Evolutionary conservation across 2,113 vertebrate genomes (phyloP).

Genomic region (Poeciliopsis turrubarensis): DNA sequence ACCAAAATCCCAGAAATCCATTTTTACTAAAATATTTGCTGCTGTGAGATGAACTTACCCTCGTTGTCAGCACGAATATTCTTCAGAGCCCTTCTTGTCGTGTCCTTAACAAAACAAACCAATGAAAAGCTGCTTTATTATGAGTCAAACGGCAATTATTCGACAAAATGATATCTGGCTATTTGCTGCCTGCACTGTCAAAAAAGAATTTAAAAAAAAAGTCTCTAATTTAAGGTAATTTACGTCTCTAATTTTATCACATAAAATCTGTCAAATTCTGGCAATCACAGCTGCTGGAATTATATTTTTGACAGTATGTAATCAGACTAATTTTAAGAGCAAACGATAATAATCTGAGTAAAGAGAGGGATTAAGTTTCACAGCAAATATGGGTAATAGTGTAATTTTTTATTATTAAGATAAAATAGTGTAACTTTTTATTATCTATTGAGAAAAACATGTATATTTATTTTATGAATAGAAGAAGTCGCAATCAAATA

Average conservation of each 20-base stretch:
- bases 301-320: too few relatives aligned
- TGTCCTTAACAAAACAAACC: conserved; percentile 61
- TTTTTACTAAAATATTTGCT: not conserved
- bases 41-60: conserved; percentile 24
- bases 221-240: too few relatives aligned
- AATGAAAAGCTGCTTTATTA: not conserved
- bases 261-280: too few relatives aligned
- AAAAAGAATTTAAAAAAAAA: too few relatives aligned
- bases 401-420: too few relatives aligned
- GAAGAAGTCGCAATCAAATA: too few relatives aligned
- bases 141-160: not conserved
- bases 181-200: not conserved
- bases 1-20: not conserved
- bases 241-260: too few relatives aligned
- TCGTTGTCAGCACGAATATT: conserved; percentile 11
- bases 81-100: conserved; percentile 3
- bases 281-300: too few relatives aligned
- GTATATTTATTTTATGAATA: too few relatives aligned
- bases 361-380: not conserved
- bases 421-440: too few relatives aligned
- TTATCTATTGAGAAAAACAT: too few relatives aligned
- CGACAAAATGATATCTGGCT: not conserved
- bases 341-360: not conserved
- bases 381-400: too few relatives aligned
- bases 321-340: not conserved